Conservation (phyloP, 2,888 invertebrate genomes). For the Mactromeris polynyma region DNA sequence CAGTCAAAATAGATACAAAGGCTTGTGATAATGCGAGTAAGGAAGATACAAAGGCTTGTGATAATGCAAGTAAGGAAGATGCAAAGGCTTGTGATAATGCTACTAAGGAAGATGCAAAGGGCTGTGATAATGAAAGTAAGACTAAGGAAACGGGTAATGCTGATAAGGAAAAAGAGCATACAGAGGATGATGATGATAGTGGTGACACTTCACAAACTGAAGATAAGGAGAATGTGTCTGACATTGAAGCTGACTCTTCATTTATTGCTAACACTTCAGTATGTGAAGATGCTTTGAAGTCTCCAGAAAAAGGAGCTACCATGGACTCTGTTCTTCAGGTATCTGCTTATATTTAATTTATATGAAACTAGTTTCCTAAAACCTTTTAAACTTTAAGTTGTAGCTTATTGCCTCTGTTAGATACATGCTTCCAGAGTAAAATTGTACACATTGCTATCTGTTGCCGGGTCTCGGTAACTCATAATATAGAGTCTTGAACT, state of each 20-base stretch:
- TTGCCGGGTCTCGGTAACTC: no score
- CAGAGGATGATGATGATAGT: constrained; percentile 15
- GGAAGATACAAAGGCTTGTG: not conserved
- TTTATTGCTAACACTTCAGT: constrained; percentile 67
- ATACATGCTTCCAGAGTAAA: no score
- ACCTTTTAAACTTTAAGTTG: no score
- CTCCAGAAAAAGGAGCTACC: constrained; percentile 60
- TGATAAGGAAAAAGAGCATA: constrained; percentile 5
- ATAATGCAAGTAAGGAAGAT: not conserved
- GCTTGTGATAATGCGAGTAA: not conserved
- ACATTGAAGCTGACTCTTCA: constrained; percentile 47
- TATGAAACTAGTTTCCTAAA: no score
- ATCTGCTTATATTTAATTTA: no score
- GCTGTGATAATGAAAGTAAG: not conserved
- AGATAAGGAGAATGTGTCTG: constrained; percentile 45
- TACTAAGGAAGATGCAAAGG: constrained; percentile 1
- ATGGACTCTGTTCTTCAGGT: constrained; percentile 53
- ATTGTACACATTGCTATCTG: no score
- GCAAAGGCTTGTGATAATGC: not conserved
- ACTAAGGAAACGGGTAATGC: not conserved
- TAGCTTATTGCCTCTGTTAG: no score
- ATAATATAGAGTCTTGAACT: no score
- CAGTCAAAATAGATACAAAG: not conserved
- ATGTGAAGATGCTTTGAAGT: constrained; percentile 67
- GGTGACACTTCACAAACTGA: constrained; percentile 36